A percentile compares a stretch with the other conserved stretches of the same genome.
phyloP scores from a whole-genome alignment of 2,888 invertebrate genomes.

The Diarsia rubi region DNA sequence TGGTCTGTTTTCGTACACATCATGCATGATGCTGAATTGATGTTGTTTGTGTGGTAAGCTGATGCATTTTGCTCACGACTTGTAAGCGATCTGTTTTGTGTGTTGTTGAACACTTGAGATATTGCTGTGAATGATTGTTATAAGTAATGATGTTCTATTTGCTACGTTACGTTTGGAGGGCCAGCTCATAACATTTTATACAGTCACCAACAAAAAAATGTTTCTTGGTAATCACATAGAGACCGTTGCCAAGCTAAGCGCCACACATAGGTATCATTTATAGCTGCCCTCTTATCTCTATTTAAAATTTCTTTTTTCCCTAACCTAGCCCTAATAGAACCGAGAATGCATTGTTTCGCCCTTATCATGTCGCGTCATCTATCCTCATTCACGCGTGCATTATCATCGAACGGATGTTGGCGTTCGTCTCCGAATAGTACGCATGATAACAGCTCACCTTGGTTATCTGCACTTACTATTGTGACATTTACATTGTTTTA shows the following conservation, averaged over 20 bases:
- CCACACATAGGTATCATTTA: neutral
- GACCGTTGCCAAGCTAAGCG: neutral
- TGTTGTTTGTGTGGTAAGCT: slow-evolving; percentile 36
- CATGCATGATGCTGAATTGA: slow-evolving; percentile 56
- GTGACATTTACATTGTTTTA: slow-evolving; percentile 41
- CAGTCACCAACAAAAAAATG: neutral
- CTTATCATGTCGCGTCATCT: slow-evolving; percentile 31
- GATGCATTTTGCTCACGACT: slow-evolving; percentile 36
- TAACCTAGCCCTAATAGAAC: slow-evolving; percentile 3
- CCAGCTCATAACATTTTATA: neutral
- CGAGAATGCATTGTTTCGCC: slow-evolving; percentile 19
- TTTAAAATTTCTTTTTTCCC: neutral
- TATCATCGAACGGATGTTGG: slow-evolving; percentile 65
- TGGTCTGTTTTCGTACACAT: slow-evolving; percentile 57
- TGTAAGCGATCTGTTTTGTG: slow-evolving; percentile 2
- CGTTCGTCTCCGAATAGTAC: slow-evolving; percentile 33
- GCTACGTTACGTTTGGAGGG: neutral
- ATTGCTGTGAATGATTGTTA: slow-evolving; percentile 11
- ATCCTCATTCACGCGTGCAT: slow-evolving; percentile 44
- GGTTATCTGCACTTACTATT: slow-evolving; percentile 47
- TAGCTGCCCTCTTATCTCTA: neutral
- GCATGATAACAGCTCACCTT: slow-evolving; percentile 55
- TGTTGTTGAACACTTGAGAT: slow-evolving; percentile 5
- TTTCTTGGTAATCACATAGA: neutral
- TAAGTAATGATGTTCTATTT: neutral